phyloP scores from a whole-genome alignment of 1,140 invertebrate species.

The Lutraria rhynchaena region DNA sequence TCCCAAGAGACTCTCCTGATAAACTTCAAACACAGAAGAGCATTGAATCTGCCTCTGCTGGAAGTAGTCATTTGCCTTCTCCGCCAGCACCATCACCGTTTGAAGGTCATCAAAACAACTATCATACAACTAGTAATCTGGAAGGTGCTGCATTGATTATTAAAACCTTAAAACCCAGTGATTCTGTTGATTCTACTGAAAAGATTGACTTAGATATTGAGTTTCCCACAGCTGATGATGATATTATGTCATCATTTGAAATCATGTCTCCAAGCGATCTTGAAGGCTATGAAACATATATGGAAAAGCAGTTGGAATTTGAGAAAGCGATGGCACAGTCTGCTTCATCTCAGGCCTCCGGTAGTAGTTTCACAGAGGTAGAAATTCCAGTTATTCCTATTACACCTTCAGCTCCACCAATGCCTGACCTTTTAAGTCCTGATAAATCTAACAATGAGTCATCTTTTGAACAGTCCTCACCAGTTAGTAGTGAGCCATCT shows the following conservation, averaged over 20 bases:
- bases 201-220: slow-evolving; percentile 71
- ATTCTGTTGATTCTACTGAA: slow-evolving; percentile 72
- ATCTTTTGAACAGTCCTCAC: slow-evolving; percentile 75
- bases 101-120: slow-evolving; percentile 14
- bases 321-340: slow-evolving; percentile 61
- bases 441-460: slow-evolving; percentile 65
- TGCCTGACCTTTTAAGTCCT: slow-evolving; percentile 56
- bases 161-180: slow-evolving; percentile 47
- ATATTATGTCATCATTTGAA: slow-evolving; percentile 81
- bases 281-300: slow-evolving; percentile 70
- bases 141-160: slow-evolving; percentile 67
- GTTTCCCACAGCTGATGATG: slow-evolving; percentile 58
- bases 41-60: slow-evolving; percentile 50
- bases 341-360: slow-evolving; percentile 53
- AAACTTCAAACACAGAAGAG: slow-evolving; percentile 51
- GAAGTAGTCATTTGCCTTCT: slow-evolving; percentile 68
- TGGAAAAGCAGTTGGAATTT: slow-evolving; percentile 58
- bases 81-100: slow-evolving; percentile 74
- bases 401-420: slow-evolving; percentile 59
- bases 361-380: slow-evolving; percentile 66
- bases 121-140: slow-evolving; percentile 65
- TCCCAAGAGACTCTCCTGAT: slow-evolving; percentile 25
- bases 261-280: slow-evolving; percentile 79
- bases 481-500: slow-evolving; percentile 75
- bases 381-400: slow-evolving; percentile 4